These are phyloP conservation scores for Dermatemys mawii DNA, from an alignment of 2,113 vertebrate genomes.

Conservation along the genomic window DNA sequence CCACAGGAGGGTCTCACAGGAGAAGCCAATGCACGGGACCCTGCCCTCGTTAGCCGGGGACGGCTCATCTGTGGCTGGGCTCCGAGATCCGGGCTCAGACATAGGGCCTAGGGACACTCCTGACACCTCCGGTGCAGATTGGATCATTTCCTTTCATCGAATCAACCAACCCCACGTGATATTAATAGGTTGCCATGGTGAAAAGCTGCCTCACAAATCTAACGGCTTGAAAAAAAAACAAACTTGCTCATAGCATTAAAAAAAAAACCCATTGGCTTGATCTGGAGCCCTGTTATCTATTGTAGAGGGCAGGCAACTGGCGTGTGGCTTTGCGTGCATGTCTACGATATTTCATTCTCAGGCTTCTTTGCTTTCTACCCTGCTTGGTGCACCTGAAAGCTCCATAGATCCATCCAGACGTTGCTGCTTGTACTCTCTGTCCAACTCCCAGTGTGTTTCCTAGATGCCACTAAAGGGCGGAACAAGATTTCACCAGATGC, in stretches of 20 bases:
- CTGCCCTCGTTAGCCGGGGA: not conserved
- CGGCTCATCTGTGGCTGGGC: not conserved
- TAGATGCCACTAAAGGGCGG: too few species aligned
- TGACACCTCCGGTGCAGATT: not conserved
- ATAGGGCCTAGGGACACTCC: not conserved
- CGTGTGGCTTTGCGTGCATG: too few species aligned
- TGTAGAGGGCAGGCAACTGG: too few species aligned
- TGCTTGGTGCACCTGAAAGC: too few species aligned
- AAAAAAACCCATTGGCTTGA: not conserved
- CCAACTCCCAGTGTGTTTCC: not conserved
- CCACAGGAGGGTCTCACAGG: not conserved
- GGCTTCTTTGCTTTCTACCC: too few species aligned
- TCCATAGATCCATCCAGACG: too few species aligned
- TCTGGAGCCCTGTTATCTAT: too few species aligned
- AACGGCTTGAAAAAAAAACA: not conserved
- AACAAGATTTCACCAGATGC: not conserved
- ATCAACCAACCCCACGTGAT: not conserved
- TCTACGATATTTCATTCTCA: too few species aligned
- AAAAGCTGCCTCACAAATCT: not conserved
- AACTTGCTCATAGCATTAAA: not conserved
- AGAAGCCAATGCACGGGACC: not conserved
- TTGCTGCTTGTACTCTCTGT: not conserved
- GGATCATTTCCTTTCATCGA: not conserved
- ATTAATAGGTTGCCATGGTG: not conserved
- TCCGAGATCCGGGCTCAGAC: not conserved